Evolutionary conservation across 2,113 vertebrate genomes (phyloP).

Genomic region (Octodon degus): DNA sequence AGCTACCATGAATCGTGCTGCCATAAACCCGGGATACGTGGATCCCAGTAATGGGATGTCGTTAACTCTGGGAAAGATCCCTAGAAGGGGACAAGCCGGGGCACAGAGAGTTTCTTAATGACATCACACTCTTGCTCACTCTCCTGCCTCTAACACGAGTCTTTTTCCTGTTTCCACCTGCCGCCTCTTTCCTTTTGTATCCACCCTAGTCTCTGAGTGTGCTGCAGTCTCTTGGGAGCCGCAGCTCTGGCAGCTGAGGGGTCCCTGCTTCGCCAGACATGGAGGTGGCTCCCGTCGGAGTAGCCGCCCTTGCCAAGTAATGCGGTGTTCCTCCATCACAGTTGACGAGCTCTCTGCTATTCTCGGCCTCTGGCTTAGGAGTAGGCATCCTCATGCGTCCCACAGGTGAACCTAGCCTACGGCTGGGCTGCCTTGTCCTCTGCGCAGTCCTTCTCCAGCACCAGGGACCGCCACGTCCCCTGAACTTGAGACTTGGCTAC

Average conservation of each 20-base stretch:
- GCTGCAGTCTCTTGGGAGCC: background rate
- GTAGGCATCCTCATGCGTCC: background rate
- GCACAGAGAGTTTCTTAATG: background rate
- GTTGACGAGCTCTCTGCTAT: background rate
- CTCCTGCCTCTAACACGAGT: background rate
- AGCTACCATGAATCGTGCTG: background rate
- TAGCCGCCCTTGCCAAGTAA: background rate
- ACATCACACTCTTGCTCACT: background rate
- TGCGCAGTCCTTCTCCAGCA: background rate
- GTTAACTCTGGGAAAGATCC: background rate
- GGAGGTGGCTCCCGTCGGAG: background rate
- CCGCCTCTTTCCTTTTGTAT: background rate
- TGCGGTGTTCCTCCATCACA: background rate
- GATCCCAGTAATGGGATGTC: background rate
- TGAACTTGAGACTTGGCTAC: background rate
- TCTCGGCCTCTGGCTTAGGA: background rate
- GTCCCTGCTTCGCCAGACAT: background rate
- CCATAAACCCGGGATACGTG: background rate
- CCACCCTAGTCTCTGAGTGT: background rate
- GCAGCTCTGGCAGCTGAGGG: fast-evolving
- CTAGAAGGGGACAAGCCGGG: background rate
- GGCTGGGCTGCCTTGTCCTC: background rate
- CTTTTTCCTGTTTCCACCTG: background rate
- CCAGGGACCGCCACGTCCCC: background rate
- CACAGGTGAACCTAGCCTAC: background rate